A percentile compares a stretch with the other conserved stretches of the same genome.
Evolutionary conservation across 2,888 invertebrate genomes (phyloP).

Genomic region (Molanna angustata): DNA sequence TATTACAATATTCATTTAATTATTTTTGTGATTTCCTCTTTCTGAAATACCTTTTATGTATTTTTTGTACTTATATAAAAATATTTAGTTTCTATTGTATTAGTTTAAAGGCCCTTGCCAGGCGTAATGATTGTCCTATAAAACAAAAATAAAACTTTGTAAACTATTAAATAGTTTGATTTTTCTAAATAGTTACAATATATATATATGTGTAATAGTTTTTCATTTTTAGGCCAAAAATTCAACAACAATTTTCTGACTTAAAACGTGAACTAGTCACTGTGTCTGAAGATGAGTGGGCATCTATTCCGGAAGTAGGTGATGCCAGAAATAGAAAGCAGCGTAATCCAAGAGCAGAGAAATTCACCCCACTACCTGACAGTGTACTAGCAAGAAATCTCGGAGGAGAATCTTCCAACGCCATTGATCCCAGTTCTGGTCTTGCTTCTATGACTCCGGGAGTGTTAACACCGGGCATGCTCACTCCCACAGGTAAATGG

Average conservation of each 20-base stretch:
- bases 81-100: too few species aligned
- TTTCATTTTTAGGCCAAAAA: slow-evolving; percentile 82
- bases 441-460: slow-evolving; percentile 86
- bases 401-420: slow-evolving; percentile 74
- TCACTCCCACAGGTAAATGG: slow-evolving; percentile 77
- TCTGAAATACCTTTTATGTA: too few species aligned
- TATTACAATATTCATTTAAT: too few species aligned
- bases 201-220: too few species aligned
- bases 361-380: slow-evolving; percentile 96
- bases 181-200: too few species aligned
- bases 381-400: slow-evolving; percentile 86
- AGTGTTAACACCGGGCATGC: slow-evolving; percentile 81
- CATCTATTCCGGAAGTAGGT: slow-evolving; percentile 97
- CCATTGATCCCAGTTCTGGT: slow-evolving; percentile 83
- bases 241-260: slow-evolving; percentile 99
- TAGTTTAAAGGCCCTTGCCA: too few species aligned
- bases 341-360: slow-evolving; percentile 91
- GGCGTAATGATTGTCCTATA: too few species aligned
- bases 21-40: too few species aligned
- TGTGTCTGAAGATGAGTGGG: slow-evolving; percentile 94
- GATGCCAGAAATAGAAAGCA: slow-evolving; percentile 97
- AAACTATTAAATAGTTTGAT: too few species aligned
- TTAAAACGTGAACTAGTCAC: slow-evolving; percentile 81
- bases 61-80: too few species aligned
- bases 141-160: too few species aligned